phyloP scores from a whole-genome alignment of 2,113 vertebrate genomes.

The Oryctolagus cuniculus region mOryCun1.1 NC_091434.1:171400501-171401000 shows the following conservation, averaged over 20 bases:
- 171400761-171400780: neutral
- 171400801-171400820: neutral
- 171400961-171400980: neutral
- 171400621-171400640: neutral
- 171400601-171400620: neutral
- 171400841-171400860: neutral
- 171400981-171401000: constrained; percentile 44
- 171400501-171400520: neutral
- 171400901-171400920: constrained; percentile 22
- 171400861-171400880: neutral
- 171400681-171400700: neutral
- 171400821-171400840: constrained; percentile 35
- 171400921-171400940: neutral
- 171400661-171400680: neutral
- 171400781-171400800: neutral
- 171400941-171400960: constrained; percentile 16
- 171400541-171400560: neutral
- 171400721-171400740: constrained; percentile 26
- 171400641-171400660: neutral
- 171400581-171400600: neutral
- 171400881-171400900: neutral
- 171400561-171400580: neutral
- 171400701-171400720: neutral
- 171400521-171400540: constrained; percentile 11
- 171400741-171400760: neutral